These are phyloP conservation scores for Tachypleus tridentatus DNA, from an alignment of 1,140 invertebrate genomes.

Conservation along the genomic window DNA sequence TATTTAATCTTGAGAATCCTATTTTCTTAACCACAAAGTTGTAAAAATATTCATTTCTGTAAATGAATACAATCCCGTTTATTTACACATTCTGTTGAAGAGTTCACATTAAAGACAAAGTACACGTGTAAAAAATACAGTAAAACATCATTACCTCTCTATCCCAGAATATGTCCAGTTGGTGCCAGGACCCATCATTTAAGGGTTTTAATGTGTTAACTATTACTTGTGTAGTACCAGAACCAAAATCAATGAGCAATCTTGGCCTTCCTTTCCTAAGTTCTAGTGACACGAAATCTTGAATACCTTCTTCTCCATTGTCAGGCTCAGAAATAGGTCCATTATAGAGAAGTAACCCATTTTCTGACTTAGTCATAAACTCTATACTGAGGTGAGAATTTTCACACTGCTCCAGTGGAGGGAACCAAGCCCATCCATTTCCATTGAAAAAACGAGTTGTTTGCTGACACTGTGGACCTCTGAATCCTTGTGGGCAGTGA, in stretches of 20 bases:
- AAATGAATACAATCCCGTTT: too few species aligned
- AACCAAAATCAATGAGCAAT: slow-evolving; percentile 87
- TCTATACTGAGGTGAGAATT: slow-evolving; percentile 87
- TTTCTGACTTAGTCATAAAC: slow-evolving; percentile 78
- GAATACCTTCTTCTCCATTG: slow-evolving; percentile 48
- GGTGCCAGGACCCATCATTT: slow-evolving; percentile 92
- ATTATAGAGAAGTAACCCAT: slow-evolving; percentile 88
- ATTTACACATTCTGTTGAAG: too few species aligned
- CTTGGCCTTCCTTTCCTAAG: slow-evolving; percentile 78
- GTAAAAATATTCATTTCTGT: too few species aligned
- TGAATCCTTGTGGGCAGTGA: slow-evolving; percentile 71
- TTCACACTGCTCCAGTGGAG: slow-evolving; percentile 88
- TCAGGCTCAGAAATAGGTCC: slow-evolving; percentile 89
- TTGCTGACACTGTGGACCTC: slow-evolving; percentile 90
- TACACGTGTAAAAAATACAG: too few species aligned
- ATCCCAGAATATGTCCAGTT: slow-evolving; percentile 88
- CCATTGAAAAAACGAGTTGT: slow-evolving; percentile 83
- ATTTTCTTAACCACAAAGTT: too few species aligned
- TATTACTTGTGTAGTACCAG: slow-evolving; percentile 75
- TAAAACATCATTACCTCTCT: slow-evolving; percentile 44
- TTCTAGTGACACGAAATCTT: slow-evolving; percentile 88
- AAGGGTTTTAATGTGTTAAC: slow-evolving; percentile 75
- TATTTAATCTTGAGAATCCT: too few species aligned
- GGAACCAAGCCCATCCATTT: slow-evolving; percentile 92
- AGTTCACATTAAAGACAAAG: too few species aligned